Evolutionary conservation across 2,888 invertebrate genomes (phyloP).

Genomic region (Drosophila sordidula): DNA sequence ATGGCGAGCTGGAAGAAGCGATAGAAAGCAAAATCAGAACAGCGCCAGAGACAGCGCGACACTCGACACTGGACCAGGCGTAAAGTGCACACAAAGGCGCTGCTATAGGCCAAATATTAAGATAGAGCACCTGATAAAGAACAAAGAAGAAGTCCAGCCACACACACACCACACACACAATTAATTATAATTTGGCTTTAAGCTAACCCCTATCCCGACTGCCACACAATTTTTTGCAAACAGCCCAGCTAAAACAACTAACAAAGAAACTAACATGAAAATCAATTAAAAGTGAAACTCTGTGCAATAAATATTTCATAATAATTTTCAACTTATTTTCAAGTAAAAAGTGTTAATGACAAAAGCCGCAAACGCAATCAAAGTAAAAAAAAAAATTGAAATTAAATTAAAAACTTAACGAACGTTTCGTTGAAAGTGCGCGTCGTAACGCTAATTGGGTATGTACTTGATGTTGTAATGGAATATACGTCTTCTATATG

Average conservation of each 20-base stretch:
- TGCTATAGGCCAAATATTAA: conserved; percentile 2
- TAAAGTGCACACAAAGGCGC: conserved; percentile 24
- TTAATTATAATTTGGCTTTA: conserved; percentile 45
- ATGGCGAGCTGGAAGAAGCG: conserved; percentile 49
- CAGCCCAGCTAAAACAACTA: conserved; percentile 8
- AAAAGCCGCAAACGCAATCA: conserved; percentile 30
- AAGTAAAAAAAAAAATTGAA: conserved; percentile 9
- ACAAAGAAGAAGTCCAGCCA: conserved; percentile 31
- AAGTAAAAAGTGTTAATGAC: conserved; percentile 46
- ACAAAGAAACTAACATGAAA: conserved; percentile 3
- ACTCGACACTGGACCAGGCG: conserved; percentile 61
- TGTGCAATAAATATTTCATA: conserved; percentile 47
- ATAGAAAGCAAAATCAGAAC: conserved; percentile 67
- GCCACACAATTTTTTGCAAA: conserved; percentile 43
- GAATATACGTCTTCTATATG: conserved; percentile 73
- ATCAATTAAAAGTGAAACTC: conserved; percentile 63
- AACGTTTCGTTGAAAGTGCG: conserved; percentile 40
- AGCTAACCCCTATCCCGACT: conserved; percentile 20
- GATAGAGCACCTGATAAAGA: conserved; percentile 4
- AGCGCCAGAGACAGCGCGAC: conserved; percentile 35
- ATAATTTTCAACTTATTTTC: conserved; percentile 18
- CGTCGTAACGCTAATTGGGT: conserved; percentile 66
- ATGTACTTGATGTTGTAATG: conserved; percentile 84
- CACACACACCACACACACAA: conserved; percentile 14
- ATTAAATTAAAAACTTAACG: conserved; percentile 9